These are phyloP conservation scores for Caenorhabditis drosophilae DNA, from an alignment of 2,888 invertebrate species.

Conservation along the genomic window DNA sequence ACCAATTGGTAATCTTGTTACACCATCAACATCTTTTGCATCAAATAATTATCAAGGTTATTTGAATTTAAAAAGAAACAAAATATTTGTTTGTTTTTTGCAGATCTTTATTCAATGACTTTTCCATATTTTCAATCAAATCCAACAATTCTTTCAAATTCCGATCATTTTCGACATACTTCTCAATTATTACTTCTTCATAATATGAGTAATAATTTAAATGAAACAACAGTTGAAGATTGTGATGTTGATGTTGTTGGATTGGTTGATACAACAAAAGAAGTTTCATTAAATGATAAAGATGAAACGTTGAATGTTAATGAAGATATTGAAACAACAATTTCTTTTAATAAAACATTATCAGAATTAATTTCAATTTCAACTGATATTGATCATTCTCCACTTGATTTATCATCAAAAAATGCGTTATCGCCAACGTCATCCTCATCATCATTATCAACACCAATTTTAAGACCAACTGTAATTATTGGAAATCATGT, in stretches of 20 bases:
- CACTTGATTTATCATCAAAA: slow-evolving; percentile 12
- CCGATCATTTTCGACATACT: background rate
- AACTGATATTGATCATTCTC: too few species aligned
- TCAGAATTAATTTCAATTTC: too few species aligned
- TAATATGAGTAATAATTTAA: slow-evolving; percentile 17
- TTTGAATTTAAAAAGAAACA: background rate
- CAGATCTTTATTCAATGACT: slow-evolving; percentile 27
- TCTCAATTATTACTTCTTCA: slow-evolving; percentile 28
- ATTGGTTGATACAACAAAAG: slow-evolving; percentile 29
- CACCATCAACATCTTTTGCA: slow-evolving; percentile 28
- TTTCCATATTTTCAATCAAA: slow-evolving; percentile 18
- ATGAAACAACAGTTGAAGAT: slow-evolving; percentile 13
- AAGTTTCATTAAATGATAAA: slow-evolving; percentile 26
- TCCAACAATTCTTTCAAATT: background rate
- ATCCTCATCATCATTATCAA: slow-evolving; percentile 9
- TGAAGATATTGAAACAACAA: background rate
- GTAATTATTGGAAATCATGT: slow-evolving; percentile 38
- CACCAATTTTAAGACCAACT: slow-evolving; percentile 21
- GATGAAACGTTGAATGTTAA: slow-evolving; percentile 23
- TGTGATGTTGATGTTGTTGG: slow-evolving; percentile 48
- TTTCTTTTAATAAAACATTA: too few species aligned
- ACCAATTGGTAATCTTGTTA: slow-evolving; percentile 26
- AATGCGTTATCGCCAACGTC: slow-evolving; percentile 17
- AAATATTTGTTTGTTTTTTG: background rate
- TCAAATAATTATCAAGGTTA: slow-evolving; percentile 20